Conservation (phyloP, 2,113 vertebrate genomes). For the Pseudopodoces humilis region DNA sequence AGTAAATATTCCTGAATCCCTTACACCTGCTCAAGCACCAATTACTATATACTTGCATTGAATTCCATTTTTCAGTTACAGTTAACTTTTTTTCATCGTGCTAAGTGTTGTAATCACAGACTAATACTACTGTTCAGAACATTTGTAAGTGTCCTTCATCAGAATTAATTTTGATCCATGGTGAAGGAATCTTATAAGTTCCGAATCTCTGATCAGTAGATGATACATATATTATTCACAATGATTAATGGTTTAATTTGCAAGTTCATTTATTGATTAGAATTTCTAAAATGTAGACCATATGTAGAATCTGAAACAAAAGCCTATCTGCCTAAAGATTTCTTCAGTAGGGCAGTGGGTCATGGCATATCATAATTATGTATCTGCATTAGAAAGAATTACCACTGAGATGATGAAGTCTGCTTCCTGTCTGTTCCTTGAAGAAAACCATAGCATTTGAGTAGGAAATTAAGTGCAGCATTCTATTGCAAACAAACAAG, state of each 20-base stretch:
- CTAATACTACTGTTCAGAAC: background rate
- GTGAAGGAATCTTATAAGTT: background rate
- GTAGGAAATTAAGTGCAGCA: background rate
- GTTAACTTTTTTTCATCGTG: background rate
- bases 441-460: background rate
- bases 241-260: background rate
- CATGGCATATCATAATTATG: background rate
- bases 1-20: background rate
- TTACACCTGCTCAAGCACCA: background rate
- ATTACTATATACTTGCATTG: background rate
- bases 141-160: background rate
- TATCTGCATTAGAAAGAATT: background rate
- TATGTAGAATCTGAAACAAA: background rate
- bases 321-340: background rate
- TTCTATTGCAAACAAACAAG: background rate
- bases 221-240: background rate
- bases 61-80: background rate
- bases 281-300: background rate
- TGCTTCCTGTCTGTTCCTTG: background rate
- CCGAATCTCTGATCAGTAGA: background rate
- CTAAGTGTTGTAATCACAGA: background rate
- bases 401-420: background rate
- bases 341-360: background rate
- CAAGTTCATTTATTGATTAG: background rate
- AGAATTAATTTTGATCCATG: background rate